A percentile compares a stretch with the other conserved stretches of the same genome.
These are phyloP conservation scores for Pipistrellus kuhlii DNA, from an alignment of 2,797 vertebrate species.

Conservation along the genomic window DNA sequence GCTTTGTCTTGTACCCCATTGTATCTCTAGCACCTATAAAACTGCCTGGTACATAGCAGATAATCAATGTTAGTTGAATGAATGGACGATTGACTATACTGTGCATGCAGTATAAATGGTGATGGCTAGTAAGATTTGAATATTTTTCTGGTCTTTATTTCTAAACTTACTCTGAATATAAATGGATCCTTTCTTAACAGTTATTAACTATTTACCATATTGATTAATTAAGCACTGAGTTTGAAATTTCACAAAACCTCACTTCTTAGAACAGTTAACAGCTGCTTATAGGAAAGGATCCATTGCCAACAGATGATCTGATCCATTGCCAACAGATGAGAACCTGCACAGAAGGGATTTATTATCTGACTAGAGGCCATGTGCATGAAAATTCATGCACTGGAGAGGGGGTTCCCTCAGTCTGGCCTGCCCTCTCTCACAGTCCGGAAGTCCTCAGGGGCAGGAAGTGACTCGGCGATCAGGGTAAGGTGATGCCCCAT, in stretches of 20 bases:
- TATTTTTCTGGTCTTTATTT: conserved; percentile 51
- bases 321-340: conserved; percentile 18
- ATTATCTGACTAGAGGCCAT: background rate
- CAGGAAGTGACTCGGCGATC: accelerated
- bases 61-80: background rate
- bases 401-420: too few relatives aligned
- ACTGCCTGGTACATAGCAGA: background rate
- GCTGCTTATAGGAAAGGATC: background rate
- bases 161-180: conserved; percentile 26
- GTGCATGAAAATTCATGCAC: too few relatives aligned
- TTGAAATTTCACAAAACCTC: conserved; percentile 53
- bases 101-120: background rate
- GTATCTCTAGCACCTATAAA: background rate
- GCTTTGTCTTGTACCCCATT: background rate
- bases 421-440: too few relatives aligned
- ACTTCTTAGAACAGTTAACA: background rate
- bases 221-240: conserved; percentile 17
- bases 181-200: background rate
- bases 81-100: background rate
- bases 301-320: too few relatives aligned
- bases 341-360: conserved; percentile 2
- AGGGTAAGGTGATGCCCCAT: too few relatives aligned
- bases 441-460: too few relatives aligned
- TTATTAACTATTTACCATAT: conserved; percentile 1
- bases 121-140: background rate